phyloP scores from a whole-genome alignment of 2,888 invertebrate species.

The Cryptocheilus praepositus region DNA sequence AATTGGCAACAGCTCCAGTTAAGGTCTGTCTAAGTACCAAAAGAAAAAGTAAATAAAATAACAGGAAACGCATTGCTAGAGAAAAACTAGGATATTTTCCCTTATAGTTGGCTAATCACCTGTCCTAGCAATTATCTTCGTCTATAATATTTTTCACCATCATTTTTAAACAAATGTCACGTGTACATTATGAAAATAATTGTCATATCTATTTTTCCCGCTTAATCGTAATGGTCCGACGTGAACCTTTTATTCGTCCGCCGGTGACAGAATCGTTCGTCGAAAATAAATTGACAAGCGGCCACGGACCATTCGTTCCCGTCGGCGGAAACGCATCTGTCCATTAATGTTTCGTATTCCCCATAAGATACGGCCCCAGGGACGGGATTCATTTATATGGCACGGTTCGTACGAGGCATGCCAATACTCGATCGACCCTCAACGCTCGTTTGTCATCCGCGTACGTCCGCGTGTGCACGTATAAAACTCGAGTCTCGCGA shows the following conservation, averaged over 20 bases:
- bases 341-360: conserved; percentile 72
- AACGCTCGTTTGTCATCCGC: conserved; percentile 66
- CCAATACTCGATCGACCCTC: conserved; percentile 71
- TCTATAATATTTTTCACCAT: no score
- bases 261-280: conserved; percentile 53
- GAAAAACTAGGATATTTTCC: no score
- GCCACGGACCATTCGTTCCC: conserved; percentile 67
- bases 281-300: conserved; percentile 68
- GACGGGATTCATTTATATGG: conserved; percentile 72
- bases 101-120: no score
- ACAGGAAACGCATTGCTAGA: no score
- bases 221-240: conserved; percentile 33
- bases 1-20: no score
- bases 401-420: conserved; percentile 56
- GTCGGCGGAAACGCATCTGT: conserved; percentile 69
- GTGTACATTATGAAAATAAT: conserved; percentile 16
- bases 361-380: conserved; percentile 67
- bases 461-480: conserved; percentile 14
- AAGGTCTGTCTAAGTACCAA: no score
- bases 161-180: no score
- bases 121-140: no score
- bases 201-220: conserved; percentile 6
- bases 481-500: not conserved
- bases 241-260: conserved; percentile 39
- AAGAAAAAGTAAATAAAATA: no score